Base-by-base conservation (phyloP, 2,888 invertebrate genomes). In the Oligia strigilis region DNA sequence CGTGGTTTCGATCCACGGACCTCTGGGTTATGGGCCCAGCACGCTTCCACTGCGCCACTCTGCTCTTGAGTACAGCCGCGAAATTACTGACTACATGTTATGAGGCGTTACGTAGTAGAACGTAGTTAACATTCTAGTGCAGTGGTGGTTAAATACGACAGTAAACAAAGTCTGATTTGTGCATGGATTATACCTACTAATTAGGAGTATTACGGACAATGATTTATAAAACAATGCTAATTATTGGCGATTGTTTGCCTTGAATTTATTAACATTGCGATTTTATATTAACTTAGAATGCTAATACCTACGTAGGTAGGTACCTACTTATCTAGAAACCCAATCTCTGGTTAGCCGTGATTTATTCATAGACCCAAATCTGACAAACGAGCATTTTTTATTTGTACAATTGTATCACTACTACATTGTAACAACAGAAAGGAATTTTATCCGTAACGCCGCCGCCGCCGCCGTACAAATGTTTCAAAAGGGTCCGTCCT, bases 1-100 rank as follows among this genome's bases (percentile, higher is more conserved):
- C 98, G 98, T 98, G 98, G 98, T 98, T 98, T 98, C 98, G 98
- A 98, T 98, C 98, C 98, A 98, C 98, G 98, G 98, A 98, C 98
- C 98, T 98, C 98, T 98, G 98, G 98, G 98, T 98, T 98, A 98
- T 98, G 98, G 98, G 98, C 98, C 98, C 98, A 98, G 98, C 98
- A 98, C 98, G 98, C 98, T 98, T 98, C 98, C 98, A 98, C 98
- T 98, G 98, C 98, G 98, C 98, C 98, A 98, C 98, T 98, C 98
- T 98, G 98, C 98, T 98, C 92, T 91, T 92, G 82, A 0, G 0
- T 0, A 0, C 0, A 0, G 0, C 0, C 0, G 0, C 11, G 82
- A 88, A 89, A 89, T 89, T 83, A 80, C 29, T 17, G 52, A 78
- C 0, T 70, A 74, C 0, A 36, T 87, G 62, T 9, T 55, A 49